Base-by-base conservation (phyloP, 2,888 invertebrate genomes). In the Smittia aterrima region DNA sequence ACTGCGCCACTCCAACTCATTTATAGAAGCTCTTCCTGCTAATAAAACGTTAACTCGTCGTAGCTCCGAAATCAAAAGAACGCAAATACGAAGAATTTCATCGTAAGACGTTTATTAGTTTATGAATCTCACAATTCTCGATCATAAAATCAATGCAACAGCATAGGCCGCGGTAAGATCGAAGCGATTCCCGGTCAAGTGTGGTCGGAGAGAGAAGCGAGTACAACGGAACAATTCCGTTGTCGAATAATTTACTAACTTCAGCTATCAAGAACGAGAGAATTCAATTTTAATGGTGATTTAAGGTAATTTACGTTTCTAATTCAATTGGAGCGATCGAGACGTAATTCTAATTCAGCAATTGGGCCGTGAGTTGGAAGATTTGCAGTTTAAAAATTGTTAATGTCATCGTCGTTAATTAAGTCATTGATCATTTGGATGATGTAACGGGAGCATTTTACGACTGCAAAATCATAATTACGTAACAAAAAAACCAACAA, bases 11-110 rank as follows among this genome's bases (percentile, higher is more conserved):
- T 47, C 47, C 11, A 47, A 16, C 47, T 47, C 47, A 47, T 47
- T 47, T 47, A 47, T 27, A 25, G 66, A 66, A 32, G 66, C 66
- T 66, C 66, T 66, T 66, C 66, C 66, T 66, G 66, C 66, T 18
- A 66, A 66, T 66, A 66, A 66, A 66, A 66, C 18, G 47, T 47
- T 47, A 47, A 47, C 47, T 47, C n/a, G 47, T 47, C 47, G 47
- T 47, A 47, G 16, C 47, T 6, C 47, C 47, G 11, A 47, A 47
- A 47, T 47, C 7, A 47, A 47, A 11, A 47, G 47, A 47, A 47
- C 4, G 47, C 11, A 47, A 6, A 47, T 2, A 2, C 47, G 16
- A 47, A n/a, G 47, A 6, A 13, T n/a, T 47, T 47, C 11, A 47
- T 2, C 2, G 47, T n/a, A n/a, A 13, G 47, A 11, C 11, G 47